Evolutionary conservation across 2,797 vertebrate species (phyloP).

Genomic region (Tauraco hartlaubi): DNA sequence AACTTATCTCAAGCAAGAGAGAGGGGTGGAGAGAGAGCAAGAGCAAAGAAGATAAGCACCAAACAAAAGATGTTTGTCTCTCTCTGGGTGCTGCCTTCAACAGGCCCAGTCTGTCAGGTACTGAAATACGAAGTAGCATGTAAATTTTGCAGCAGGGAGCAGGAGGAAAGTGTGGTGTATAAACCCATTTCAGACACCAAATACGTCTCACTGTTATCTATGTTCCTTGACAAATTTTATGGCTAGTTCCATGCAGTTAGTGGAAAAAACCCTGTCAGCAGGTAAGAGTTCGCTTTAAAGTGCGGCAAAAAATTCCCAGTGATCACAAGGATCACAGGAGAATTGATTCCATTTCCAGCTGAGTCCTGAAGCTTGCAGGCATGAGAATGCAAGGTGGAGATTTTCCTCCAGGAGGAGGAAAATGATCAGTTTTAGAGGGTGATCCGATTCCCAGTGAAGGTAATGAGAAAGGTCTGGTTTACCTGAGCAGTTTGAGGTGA

Average conservation of each 20-base stretch:
- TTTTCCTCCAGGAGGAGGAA: neutral
- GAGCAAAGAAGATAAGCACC: neutral
- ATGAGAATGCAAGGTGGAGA: neutral
- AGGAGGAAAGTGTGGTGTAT: neutral
- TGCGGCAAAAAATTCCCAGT: neutral
- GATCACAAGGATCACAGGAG: neutral
- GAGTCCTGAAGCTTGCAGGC: neutral
- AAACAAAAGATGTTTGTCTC: conserved; percentile 64
- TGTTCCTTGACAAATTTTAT: neutral
- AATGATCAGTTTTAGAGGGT: neutral
- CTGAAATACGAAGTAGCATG: neutral
- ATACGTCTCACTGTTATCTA: neutral
- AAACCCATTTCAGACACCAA: neutral
- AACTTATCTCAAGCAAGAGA: conserved; percentile 57
- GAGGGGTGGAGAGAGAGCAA: conserved; percentile 11
- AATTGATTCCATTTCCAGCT: neutral
- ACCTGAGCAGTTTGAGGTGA: neutral
- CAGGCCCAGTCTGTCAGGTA: neutral
- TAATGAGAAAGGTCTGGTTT: neutral
- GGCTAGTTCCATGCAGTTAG: neutral
- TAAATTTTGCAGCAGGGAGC: neutral
- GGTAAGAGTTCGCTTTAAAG: neutral
- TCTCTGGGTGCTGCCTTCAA: conserved; percentile 5
- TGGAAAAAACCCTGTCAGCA: neutral
- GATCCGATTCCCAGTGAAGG: neutral